Conservation (phyloP, 2,888 invertebrate species). For the Augochlorella aurata region DNA sequence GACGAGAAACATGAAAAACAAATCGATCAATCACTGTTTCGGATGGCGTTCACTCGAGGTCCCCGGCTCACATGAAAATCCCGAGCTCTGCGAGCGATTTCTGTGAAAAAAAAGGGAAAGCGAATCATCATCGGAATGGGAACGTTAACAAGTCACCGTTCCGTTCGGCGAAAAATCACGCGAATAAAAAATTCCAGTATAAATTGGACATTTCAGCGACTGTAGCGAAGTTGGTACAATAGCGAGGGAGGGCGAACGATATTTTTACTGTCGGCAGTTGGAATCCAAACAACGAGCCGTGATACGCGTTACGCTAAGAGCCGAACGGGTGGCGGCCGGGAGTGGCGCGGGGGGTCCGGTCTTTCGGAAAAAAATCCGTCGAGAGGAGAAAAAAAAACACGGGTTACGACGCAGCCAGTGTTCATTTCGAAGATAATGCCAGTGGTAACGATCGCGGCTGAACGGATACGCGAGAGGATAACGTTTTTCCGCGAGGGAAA, state of each 20-base stretch:
- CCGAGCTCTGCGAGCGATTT: background rate
- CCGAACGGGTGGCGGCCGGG: background rate
- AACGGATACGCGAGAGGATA: conserved; percentile 13
- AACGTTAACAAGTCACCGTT: conserved; percentile 3
- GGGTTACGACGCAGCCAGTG: conserved; percentile 19
- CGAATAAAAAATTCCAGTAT: background rate
- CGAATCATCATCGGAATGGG: background rate
- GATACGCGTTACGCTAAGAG: background rate
- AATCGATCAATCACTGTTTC: conserved; percentile 6
- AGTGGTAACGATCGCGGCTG: conserved; percentile 27
- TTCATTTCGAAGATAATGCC: conserved; percentile 29
- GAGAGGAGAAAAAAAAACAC: background rate
- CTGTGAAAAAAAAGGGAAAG: background rate
- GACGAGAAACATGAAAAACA: background rate
- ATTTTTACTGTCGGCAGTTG: background rate
- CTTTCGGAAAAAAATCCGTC: conserved; percentile 5
- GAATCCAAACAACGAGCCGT: background rate
- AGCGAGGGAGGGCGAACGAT: background rate
- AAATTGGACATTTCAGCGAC: conserved; percentile 2
- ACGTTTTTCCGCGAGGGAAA: conserved; percentile 18
- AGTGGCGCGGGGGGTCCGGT: background rate
- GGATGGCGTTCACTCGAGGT: background rate
- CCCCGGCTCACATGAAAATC: background rate
- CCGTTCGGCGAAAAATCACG: background rate
- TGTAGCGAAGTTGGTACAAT: background rate